A percentile compares a stretch with the other conserved stretches of the same genome.
phyloP scores from a whole-genome alignment of 2,888 invertebrate genomes.

The Ephialtes manifestator region DNA sequence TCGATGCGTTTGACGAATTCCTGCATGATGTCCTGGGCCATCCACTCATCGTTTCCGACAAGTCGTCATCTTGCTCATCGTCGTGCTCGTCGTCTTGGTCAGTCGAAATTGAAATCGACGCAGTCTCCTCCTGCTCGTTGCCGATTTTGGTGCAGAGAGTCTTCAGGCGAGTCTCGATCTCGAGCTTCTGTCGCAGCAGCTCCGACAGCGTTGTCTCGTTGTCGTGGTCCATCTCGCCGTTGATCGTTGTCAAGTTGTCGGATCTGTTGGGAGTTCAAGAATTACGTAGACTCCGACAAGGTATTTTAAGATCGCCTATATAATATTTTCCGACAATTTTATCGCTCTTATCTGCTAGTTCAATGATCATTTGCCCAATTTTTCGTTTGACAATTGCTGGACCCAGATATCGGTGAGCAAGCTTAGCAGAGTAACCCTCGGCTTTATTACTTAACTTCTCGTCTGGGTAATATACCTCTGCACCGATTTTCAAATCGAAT shows the following conservation, averaged over 20 bases:
- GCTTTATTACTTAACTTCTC: too few relatives aligned
- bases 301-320: neutral
- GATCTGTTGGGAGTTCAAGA: neutral
- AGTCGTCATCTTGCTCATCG: neutral
- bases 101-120: neutral
- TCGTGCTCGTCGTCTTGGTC: neutral
- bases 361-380: too few relatives aligned
- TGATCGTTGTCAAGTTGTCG: neutral
- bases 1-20: neutral
- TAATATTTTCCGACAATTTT: slow-evolving; percentile 12
- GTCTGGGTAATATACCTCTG: too few relatives aligned
- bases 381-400: too few relatives aligned
- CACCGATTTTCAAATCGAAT: too few relatives aligned
- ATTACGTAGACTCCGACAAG: neutral
- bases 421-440: too few relatives aligned
- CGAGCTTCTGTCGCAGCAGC: neutral
- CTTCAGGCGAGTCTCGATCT: neutral
- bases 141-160: neutral
- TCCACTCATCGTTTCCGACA: neutral
- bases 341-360: too few relatives aligned
- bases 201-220: slow-evolving; percentile 3
- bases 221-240: slow-evolving; percentile 1
- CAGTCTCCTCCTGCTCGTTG: neutral
- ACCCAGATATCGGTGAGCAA: too few relatives aligned
- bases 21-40: neutral